Base-by-base conservation (phyloP, 1,140 invertebrate species). In the Danaus melanippus region DNA sequence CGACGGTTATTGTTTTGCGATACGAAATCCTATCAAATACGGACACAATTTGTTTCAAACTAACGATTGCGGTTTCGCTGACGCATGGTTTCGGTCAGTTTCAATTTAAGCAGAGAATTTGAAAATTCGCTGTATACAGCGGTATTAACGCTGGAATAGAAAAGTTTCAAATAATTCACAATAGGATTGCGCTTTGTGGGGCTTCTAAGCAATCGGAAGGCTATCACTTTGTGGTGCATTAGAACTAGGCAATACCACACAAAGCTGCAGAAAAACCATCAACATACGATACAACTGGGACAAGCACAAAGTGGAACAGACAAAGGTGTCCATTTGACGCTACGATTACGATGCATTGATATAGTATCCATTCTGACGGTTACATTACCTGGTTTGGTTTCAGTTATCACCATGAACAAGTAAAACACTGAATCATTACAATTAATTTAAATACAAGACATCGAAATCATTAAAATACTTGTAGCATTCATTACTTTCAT, bases 241-340 rank as follows among this genome's bases (percentile, higher is more conserved):
- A 50, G 49, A 50, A 50, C 39, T 42, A 15, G 32, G 48, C 48
- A 50, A 50, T 50, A 42, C 46, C 17, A 17, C 17, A 11, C 46
- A 54, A 44, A 54, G 44, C 17, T 40, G 50, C 42, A 46, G 55
- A 56, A 62, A 58, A 50, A 55, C 53, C 50, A 39, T 52, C 53
- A 52, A 64, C 54, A 56, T 55, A 50, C 53, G 60, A 53, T 47
- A 48, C 63, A 62, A 63, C 57, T 66, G 64, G 64, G 61, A 45
- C 64, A 60, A 60, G 48, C 51, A 66, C 64, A 66, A 59, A 62
- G 62, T 53, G 50, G 32, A 41, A 17, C 21, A 40, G 43, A 59
- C 57, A 64, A 62, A 55, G 46, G 45, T 42, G 1, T 40, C 50
- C 53, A 59, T 62, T 65, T 64, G 58, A 65, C 57, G 53, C 50